Evolutionary conservation across 92 coral and sea anemone genomes (phyloP).

Genomic region (Micromussa lordhowensis): DNA sequence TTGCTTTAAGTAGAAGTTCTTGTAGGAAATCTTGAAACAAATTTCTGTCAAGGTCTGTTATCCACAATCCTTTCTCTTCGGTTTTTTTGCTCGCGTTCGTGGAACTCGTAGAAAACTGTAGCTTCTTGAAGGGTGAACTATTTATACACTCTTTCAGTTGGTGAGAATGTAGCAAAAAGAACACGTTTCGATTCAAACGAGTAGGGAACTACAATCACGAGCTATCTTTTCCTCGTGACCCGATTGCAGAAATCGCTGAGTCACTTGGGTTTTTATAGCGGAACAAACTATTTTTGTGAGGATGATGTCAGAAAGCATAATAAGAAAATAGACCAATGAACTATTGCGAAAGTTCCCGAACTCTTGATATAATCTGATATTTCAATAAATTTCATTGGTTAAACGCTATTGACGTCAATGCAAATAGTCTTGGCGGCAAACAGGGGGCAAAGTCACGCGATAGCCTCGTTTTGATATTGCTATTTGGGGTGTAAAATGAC

Average conservation of each 20-base stretch:
- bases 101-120: neutral
- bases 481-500: conserved; percentile 5
- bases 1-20: neutral
- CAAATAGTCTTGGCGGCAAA: neutral
- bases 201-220: neutral
- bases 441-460: conserved; percentile 37
- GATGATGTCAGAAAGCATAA: conserved; percentile 11
- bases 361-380: neutral
- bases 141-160: neutral
- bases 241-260: conserved; percentile 16
- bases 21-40: neutral
- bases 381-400: conserved; percentile 64
- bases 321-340: conserved; percentile 12
- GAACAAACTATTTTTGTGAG: conserved; percentile 11
- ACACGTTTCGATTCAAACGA: neutral
- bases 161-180: neutral
- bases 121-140: neutral
- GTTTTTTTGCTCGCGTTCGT: neutral
- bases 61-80: neutral
- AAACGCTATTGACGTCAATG: conserved; percentile 53
- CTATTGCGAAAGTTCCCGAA: conserved; percentile 4
- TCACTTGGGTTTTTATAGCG: conserved; percentile 22
- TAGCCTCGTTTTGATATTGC: conserved; percentile 7
- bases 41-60: neutral
- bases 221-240: conserved; percentile 15